Evolutionary conservation across 35 echinoderm and acorn worm species (phyloP).

Genomic region (Apostichopus parvimensis): DNA sequence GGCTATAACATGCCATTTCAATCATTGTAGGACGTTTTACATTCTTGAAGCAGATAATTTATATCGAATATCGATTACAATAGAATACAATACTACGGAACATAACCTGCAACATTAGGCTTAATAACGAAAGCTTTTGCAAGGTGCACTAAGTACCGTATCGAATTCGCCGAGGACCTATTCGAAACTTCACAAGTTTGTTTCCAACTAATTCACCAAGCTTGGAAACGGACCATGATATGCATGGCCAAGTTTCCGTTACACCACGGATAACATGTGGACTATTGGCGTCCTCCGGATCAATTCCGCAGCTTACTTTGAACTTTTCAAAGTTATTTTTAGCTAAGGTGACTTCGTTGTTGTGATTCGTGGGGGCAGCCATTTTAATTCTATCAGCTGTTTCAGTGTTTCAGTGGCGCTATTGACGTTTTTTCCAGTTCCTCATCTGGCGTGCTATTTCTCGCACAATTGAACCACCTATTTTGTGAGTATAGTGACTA

Average conservation of each 20-base stretch:
- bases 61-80: background rate
- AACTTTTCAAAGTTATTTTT: background rate
- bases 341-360: background rate
- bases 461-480: background rate
- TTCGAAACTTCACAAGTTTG: constrained; percentile 60
- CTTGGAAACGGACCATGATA: constrained; percentile 33
- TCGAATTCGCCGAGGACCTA: constrained; percentile 8
- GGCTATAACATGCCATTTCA: no score
- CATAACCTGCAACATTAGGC: background rate
- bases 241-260: constrained; percentile 47
- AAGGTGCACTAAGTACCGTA: background rate
- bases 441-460: background rate
- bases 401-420: background rate
- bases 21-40: no score
- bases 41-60: background rate
- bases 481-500: background rate
- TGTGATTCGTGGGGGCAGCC: background rate
- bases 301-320: background rate
- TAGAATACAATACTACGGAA: background rate
- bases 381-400: constrained; percentile 25
- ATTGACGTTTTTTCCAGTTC: background rate
- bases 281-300: background rate
- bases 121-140: background rate
- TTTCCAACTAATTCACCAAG: constrained; percentile 42
- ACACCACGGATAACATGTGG: constrained; percentile 45